Percentiles rank a stretch among this genome's conserved stretches.
phyloP scores from a whole-genome alignment of 2,113 vertebrate species.

The Macaca nemestrina region DNA sequence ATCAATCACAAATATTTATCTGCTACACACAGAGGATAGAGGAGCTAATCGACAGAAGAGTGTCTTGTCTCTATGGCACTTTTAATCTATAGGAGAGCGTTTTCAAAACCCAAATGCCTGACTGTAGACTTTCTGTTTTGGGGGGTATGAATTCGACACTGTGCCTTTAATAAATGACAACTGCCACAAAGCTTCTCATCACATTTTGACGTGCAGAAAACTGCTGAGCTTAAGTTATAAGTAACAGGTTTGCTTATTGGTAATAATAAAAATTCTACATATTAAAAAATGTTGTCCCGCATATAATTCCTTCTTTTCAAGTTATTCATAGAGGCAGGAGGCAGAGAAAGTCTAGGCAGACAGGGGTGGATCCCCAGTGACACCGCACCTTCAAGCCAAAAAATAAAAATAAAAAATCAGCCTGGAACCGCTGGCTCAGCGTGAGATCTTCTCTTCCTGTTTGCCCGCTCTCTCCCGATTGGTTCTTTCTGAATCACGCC shows the following conservation, averaged over 20 bases:
- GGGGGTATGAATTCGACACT: background rate
- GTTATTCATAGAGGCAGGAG: background rate
- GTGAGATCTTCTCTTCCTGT: too few relatives aligned
- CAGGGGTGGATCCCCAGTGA: too few relatives aligned
- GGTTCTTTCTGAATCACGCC: too few relatives aligned
- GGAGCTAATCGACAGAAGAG: rapidly evolving
- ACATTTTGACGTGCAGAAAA: background rate
- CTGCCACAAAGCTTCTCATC: background rate
- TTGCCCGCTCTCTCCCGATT: too few relatives aligned
- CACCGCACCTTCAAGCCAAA: too few relatives aligned
- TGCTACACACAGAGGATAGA: background rate
- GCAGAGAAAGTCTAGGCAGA: too few relatives aligned
- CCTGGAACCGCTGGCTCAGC: too few relatives aligned
- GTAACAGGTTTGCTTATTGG: background rate
- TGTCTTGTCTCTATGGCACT: background rate
- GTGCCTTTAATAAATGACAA: too few relatives aligned
- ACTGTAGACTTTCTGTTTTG: too few relatives aligned
- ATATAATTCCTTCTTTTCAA: background rate
- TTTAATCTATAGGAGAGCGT: background rate
- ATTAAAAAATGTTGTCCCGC: background rate
- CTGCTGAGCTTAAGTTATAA: rapidly evolving
- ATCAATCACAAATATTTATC: background rate
- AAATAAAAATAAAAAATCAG: too few relatives aligned
- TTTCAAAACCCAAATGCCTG: background rate
- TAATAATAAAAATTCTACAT: too few relatives aligned